Conservation (phyloP, 2,888 invertebrate genomes). For the Penaeus monodon region DNA sequence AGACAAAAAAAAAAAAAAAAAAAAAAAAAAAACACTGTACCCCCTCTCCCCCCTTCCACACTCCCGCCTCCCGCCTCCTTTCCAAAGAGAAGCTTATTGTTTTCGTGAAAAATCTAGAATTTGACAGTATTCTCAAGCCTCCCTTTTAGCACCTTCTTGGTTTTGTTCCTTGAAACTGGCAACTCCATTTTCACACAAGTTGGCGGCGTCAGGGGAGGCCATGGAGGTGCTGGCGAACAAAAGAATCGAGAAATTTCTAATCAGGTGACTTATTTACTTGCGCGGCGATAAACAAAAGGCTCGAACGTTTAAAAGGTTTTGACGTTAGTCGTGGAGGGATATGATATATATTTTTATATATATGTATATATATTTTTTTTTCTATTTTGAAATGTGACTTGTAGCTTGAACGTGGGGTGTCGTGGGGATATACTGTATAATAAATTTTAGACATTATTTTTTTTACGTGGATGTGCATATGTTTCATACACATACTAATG, state of each 20-base stretch:
- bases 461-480: no score
- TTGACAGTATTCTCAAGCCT: slow-evolving; percentile 42
- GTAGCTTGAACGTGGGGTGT: no score
- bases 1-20: no score
- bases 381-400: no score
- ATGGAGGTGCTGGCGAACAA: slow-evolving; percentile 27
- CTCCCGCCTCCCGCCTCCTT: not conserved
- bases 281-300: slow-evolving; percentile 30
- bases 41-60: not conserved
- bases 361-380: no score
- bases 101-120: not conserved
- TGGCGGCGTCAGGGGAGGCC: slow-evolving; percentile 22
- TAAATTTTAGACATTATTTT: no score
- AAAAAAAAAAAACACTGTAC: no score
- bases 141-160: slow-evolving; percentile 33
- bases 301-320: not conserved
- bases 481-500: no score
- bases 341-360: no score
- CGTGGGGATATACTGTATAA: no score
- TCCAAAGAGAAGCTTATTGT: not conserved
- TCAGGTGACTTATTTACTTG: slow-evolving; percentile 40
- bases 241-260: slow-evolving; percentile 48
- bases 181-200: slow-evolving; percentile 44
- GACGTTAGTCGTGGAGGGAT: no score
- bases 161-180: slow-evolving; percentile 39